Conservation (phyloP, 2,113 vertebrate species). For the Amphiprion ocellaris region DNA sequence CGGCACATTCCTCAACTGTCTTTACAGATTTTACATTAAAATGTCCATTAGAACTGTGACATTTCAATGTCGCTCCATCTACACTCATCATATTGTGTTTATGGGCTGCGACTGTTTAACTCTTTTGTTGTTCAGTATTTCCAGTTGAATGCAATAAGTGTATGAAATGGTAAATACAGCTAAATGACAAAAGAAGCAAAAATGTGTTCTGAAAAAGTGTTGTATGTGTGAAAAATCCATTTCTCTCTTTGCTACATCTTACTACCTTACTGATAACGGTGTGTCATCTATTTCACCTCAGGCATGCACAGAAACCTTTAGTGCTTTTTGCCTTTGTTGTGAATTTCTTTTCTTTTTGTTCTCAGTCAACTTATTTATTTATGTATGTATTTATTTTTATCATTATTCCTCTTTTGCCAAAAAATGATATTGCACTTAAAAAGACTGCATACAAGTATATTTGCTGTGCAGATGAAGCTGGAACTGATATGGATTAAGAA, state of each 20-base stretch:
- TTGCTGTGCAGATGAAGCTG: conserved; percentile 2
- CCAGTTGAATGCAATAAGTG: too few species aligned
- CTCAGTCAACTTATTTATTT: too few species aligned
- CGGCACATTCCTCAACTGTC: background rate
- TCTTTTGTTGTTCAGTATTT: too few species aligned
- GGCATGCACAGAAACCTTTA: background rate
- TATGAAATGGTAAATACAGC: background rate
- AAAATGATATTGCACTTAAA: background rate
- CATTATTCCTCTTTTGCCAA: background rate
- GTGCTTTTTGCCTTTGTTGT: background rate
- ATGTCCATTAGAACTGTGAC: too few species aligned
- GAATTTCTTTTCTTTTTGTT: background rate
- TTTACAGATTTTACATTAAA: background rate
- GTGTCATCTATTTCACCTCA: background rate
- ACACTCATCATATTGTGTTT: background rate
- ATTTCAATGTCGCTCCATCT: background rate
- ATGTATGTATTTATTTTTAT: too few species aligned
- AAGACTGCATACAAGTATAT: background rate
- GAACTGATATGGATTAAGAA: conserved; percentile 20
- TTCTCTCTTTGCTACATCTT: background rate
- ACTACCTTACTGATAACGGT: background rate
- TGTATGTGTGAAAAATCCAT: conserved; percentile 1
- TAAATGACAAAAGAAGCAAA: background rate
- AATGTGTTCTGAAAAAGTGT: background rate
- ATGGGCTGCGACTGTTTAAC: background rate